These are phyloP conservation scores for Heliconius sara DNA, from an alignment of 2,888 invertebrate species.

Conservation along the genomic window DNA sequence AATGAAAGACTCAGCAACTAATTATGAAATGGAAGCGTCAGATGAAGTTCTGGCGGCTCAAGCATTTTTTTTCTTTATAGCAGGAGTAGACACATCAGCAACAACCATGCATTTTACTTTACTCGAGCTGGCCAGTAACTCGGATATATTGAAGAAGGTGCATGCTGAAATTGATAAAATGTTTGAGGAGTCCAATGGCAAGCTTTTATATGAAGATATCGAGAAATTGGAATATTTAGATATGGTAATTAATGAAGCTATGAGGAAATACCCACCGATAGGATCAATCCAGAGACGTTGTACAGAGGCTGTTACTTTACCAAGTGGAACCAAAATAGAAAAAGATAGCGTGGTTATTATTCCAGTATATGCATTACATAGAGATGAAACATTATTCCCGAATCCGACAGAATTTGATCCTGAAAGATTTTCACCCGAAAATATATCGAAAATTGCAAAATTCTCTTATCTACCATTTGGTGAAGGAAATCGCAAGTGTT, in stretches of 20 bases:
- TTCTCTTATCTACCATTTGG: conserved; percentile 78
- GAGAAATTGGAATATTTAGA: conserved; percentile 64
- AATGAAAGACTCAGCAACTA: conserved; percentile 47
- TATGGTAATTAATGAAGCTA: conserved; percentile 68
- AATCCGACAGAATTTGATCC: conserved; percentile 55
- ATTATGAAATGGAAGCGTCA: conserved; percentile 52
- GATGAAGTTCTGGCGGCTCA: conserved; percentile 68
- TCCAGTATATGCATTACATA: conserved; percentile 53
- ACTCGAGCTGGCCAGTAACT: conserved; percentile 63
- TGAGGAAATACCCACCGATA: conserved; percentile 73
- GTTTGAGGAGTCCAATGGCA: conserved; percentile 55
- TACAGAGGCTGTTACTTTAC: conserved; percentile 58
- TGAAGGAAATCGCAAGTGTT: conserved; percentile 78
- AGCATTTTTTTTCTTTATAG: conserved; percentile 74
- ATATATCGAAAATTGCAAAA: conserved; percentile 54
- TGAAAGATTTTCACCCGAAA: conserved; percentile 54
- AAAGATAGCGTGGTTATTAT: conserved; percentile 52
- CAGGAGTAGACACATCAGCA: conserved; percentile 72
- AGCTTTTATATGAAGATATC: conserved; percentile 61
- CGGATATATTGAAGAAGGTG: conserved; percentile 60
- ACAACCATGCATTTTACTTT: conserved; percentile 61
- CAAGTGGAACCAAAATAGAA: conserved; percentile 55
- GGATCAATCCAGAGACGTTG: conserved; percentile 63
- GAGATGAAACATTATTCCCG: conserved; percentile 64
- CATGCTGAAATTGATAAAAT: conserved; percentile 60